Conservation (phyloP, 2,797 vertebrate genomes). For the Cirrhinus molitorella region DNA sequence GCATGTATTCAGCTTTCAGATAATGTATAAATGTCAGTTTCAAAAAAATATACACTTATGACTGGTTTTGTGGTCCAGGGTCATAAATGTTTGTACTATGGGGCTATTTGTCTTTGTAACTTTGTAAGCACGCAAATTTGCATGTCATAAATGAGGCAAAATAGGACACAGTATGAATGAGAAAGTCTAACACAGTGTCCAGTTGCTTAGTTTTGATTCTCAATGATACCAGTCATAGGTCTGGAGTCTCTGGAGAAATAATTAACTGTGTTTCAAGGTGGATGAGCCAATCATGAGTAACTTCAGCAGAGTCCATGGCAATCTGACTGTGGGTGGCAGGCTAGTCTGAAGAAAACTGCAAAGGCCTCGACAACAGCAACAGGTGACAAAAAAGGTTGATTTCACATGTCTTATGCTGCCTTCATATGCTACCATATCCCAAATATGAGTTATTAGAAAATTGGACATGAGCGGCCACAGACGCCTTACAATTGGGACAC, state of each 20-base stretch:
- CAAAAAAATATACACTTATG: no score
- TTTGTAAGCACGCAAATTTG: not conserved
- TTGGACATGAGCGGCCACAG: not conserved
- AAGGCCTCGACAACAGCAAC: slow-evolving; percentile 1
- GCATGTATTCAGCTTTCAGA: no score
- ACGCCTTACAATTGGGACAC: not conserved
- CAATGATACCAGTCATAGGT: not conserved
- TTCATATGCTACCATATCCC: not conserved
- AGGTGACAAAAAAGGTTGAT: not conserved
- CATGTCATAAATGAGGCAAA: not conserved
- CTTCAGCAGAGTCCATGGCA: not conserved
- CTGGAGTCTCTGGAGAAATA: slow-evolving; percentile 15
- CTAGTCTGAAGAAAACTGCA: not conserved
- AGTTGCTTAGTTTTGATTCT: not conserved
- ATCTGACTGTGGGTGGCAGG: slow-evolving; percentile 14
- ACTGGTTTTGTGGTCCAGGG: no score
- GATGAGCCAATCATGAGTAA: slow-evolving; percentile 17
- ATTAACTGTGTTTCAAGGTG: slow-evolving; percentile 11
- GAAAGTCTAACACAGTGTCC: not conserved
- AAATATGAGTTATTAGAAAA: not conserved
- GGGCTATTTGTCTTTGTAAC: no score
- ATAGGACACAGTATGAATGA: not conserved
- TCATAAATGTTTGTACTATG: no score
- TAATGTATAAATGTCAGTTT: no score
- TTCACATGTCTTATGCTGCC: not conserved